These are phyloP conservation scores for Pasiphila rectangulata DNA, from an alignment of 2,888 invertebrate genomes.

Conservation along the genomic window DNA sequence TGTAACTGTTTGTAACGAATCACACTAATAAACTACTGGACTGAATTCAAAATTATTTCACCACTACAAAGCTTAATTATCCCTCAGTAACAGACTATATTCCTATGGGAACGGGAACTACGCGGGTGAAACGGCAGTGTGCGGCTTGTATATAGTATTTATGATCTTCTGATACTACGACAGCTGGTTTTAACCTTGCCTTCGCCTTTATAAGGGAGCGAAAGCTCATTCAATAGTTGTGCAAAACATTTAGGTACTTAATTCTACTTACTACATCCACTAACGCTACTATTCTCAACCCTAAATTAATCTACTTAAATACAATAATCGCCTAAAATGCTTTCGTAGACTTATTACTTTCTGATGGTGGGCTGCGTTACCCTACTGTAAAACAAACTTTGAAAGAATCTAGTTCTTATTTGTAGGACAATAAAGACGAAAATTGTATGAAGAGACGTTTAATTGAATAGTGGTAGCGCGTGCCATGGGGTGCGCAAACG, in stretches of 20 bases:
- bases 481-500: slow-evolving; percentile 75
- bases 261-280: neutral
- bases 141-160: too few species aligned
- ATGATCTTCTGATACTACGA: slow-evolving; percentile 27
- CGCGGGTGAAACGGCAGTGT: too few species aligned
- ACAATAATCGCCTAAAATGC: slow-evolving; percentile 14
- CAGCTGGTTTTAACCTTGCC: slow-evolving; percentile 25
- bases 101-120: too few species aligned
- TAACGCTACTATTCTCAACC: neutral
- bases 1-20: too few species aligned
- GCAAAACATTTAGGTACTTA: slow-evolving; percentile 15
- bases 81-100: too few species aligned
- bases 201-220: slow-evolving; percentile 3
- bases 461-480: slow-evolving; percentile 52
- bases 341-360: slow-evolving; percentile 4
- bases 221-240: slow-evolving; percentile 55
- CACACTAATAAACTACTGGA: too few species aligned
- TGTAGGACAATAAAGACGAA: neutral
- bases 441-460: neutral
- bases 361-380: neutral
- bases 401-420: slow-evolving; percentile 11
- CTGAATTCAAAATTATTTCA: too few species aligned
- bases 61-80: too few species aligned
- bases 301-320: slow-evolving; percentile 16
- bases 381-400: slow-evolving; percentile 2